These are phyloP conservation scores for Trissolcus brochymenae DNA, from an alignment of 2,888 invertebrate species.

Conservation along the genomic window DNA sequence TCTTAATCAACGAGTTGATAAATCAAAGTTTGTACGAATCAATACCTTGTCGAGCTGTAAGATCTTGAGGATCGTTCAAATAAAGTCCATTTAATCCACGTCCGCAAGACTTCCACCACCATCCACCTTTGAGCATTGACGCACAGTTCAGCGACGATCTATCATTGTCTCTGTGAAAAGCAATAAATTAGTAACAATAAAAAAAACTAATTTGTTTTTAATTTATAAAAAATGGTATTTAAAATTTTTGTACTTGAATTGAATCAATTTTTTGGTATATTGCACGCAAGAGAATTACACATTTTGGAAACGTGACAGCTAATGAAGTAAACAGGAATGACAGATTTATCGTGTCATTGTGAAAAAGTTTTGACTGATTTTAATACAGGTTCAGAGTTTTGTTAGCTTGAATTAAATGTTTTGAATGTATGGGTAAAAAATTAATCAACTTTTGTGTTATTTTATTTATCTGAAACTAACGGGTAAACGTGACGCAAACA, in stretches of 20 bases:
- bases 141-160: slow-evolving; percentile 93
- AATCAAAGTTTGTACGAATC: too few species aligned
- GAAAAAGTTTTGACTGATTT: too few species aligned
- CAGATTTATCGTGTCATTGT: too few species aligned
- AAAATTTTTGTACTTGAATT: not conserved
- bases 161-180: slow-evolving; percentile 87
- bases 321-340: not conserved
- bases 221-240: not conserved
- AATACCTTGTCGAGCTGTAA: slow-evolving; percentile 91
- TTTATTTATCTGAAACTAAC: slow-evolving; percentile 2
- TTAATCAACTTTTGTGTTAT: too few species aligned
- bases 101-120: slow-evolving; percentile 97
- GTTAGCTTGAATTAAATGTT: too few species aligned
- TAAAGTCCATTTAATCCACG: slow-evolving; percentile 93
- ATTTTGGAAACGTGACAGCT: not conserved
- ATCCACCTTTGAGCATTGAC: slow-evolving; percentile 94
- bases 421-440: too few species aligned
- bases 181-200: slow-evolving; percentile 22
- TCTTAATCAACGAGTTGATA: too few species aligned
- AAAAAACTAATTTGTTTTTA: slow-evolving; percentile 3
- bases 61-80: slow-evolving; percentile 91
- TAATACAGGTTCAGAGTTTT: too few species aligned
- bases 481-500: too few species aligned
- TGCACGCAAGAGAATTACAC: not conserved
- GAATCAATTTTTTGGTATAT: not conserved